Evolutionary conservation across 2,888 invertebrate species (phyloP), one percentile per base, ranked within the genome.

Genomic region (Sturmia bella): DNA sequence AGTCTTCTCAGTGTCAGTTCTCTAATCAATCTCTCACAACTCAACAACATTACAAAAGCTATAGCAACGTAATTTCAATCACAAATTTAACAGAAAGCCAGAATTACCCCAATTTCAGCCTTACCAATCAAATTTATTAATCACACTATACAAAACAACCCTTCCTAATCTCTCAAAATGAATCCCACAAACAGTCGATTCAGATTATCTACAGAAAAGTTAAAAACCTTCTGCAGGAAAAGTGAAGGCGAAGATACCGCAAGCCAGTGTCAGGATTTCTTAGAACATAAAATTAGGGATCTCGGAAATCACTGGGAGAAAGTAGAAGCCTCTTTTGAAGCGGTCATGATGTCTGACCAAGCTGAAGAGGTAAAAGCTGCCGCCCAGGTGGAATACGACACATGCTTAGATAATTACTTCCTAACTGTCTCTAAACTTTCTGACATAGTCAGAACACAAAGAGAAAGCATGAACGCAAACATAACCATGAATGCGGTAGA

Each of bases 391-490:
- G 15, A 59, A 13, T 39, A 59, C 13, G 19, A 59, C 4, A 5
- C 39, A 11, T 59, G 59, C 17, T 15, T 39, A n/a, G 41, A 39
- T 6, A 41, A 37, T 15, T 39, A 59, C 41, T 59, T 19, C 6
- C 19, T 59, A 0, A 59, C 39, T 7, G 13, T 59, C 11, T 41
- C 41, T 0, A 59, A 15, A 41, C n/a, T 41, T 59, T 13, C 15
- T 13, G 59, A 59, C 13, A 6, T 39, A 19, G 11, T 19, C 21
- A 59, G 41, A 13, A 4, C 15, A 12, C n/a, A n/a, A 11, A 17
- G 59, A 6, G 59, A 59, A 5, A 59, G 41, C 13, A 41, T 59
- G n/a, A n/a, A n/a, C n/a, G n/a, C n/a, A n/a, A n/a, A n/a, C n/a
- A n/a, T n/a, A n/a, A n/a, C n/a, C n/a, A n/a, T n/a, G n/a, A n/a